These are phyloP conservation scores for Hyles lineata DNA, from an alignment of 2,888 invertebrate species.

Conservation along the genomic window DNA sequence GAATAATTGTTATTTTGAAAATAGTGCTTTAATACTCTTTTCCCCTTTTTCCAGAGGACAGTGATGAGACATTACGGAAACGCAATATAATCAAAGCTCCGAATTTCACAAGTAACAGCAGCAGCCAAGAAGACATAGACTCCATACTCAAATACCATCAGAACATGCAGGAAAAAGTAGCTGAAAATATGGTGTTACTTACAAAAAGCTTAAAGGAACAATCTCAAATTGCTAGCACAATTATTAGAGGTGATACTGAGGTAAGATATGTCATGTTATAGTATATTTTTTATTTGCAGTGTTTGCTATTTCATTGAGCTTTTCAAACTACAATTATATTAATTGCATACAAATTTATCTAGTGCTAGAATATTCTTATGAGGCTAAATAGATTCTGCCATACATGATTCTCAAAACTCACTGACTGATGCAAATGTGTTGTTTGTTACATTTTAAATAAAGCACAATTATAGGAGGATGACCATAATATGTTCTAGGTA, in stretches of 20 bases:
- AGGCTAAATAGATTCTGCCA: too few species aligned
- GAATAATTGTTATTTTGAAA: too few species aligned
- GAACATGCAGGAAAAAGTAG: conserved; percentile 95
- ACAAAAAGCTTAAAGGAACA: conserved; percentile 96
- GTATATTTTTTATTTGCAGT: background rate
- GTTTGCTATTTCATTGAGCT: too few species aligned
- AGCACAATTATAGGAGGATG: too few species aligned
- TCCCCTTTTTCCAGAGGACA: conserved; percentile 57
- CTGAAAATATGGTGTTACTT: conserved; percentile 96
- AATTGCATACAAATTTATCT: too few species aligned
- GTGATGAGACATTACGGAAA: conserved; percentile 78
- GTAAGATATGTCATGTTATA: conserved; percentile 68
- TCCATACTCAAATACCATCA: conserved; percentile 94
- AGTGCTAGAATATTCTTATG: too few species aligned
- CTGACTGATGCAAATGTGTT: too few species aligned
- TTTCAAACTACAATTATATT: too few species aligned
- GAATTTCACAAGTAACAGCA: conserved; percentile 75
- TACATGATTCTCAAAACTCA: too few species aligned
- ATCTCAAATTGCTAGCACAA: conserved; percentile 93
- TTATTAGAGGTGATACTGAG: conserved; percentile 95
- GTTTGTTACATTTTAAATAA: too few species aligned
- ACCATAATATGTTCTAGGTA: too few species aligned
- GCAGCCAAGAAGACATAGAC: conserved; percentile 89
- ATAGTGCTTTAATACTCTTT: background rate
- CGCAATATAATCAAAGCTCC: conserved; percentile 82